Percentiles rank a stretch among this genome's conserved stretches.
These are phyloP conservation scores for Butorides virescens DNA, from an alignment of 2,113 vertebrate genomes.

Conservation along the genomic window DNA sequence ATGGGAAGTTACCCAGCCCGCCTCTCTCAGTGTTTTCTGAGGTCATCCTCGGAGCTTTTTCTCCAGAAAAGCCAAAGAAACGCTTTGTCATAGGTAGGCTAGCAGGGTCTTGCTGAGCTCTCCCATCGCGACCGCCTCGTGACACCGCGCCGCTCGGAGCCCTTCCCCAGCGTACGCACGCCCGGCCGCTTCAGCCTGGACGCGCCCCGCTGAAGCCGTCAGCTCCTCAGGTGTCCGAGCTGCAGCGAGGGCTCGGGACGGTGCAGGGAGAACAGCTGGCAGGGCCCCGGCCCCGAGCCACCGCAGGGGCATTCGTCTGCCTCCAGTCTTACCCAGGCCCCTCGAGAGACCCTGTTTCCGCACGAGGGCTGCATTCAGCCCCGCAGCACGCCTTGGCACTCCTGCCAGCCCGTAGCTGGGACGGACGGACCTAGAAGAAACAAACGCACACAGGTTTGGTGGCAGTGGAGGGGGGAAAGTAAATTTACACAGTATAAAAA, in stretches of 20 bases:
- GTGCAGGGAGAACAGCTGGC: background rate
- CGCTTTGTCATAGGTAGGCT: background rate
- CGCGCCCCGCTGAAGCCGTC: rapidly evolving
- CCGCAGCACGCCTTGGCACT: background rate
- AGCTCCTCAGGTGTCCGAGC: background rate
- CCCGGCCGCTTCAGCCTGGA: background rate
- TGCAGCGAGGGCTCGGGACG: rapidly evolving
- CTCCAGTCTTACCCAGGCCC: too few species aligned
- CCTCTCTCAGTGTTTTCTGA: background rate
- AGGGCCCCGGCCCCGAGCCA: background rate
- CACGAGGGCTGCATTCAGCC: rapidly evolving
- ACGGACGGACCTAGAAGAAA: background rate
- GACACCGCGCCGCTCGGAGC: too few species aligned
- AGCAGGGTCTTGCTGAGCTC: background rate
- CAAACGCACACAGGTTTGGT: background rate
- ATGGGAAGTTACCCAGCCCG: rapidly evolving
- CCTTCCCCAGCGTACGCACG: rapidly evolving
- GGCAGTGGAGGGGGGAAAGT: background rate
- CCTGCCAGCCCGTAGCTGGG: background rate
- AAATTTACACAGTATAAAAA: background rate
- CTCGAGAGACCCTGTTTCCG: background rate
- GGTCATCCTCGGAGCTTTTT: background rate
- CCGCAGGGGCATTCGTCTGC: background rate
- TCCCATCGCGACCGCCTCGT: rapidly evolving
- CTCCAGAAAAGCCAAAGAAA: background rate